Evolutionary conservation across 1,140 invertebrate genomes (phyloP).

Genomic region (Drosophila auraria): DNA sequence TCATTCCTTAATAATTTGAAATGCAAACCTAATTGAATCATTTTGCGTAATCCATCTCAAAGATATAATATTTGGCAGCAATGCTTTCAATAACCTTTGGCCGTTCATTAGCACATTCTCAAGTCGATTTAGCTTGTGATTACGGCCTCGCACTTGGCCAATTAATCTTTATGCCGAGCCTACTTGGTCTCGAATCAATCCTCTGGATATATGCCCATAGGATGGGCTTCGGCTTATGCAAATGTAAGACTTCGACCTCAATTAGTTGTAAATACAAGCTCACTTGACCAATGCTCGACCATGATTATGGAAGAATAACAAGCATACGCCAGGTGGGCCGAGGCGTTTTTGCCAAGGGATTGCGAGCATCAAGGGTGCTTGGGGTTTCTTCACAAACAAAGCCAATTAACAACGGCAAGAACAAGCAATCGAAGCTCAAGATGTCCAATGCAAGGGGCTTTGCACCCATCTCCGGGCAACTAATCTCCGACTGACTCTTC

Average conservation of each 20-base stretch:
- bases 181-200: conserved; percentile 15
- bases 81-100: background rate
- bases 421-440: conserved; percentile 50
- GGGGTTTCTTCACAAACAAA: conserved; percentile 42
- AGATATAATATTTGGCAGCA: background rate
- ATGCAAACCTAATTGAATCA: background rate
- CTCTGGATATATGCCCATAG: background rate
- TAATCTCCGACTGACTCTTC: conserved; percentile 30
- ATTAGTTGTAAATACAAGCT: conserved; percentile 62
- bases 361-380: conserved; percentile 17
- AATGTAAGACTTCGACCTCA: conserved; percentile 47
- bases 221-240: conserved; percentile 23
- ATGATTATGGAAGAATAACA: conserved; percentile 58
- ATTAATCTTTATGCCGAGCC: conserved; percentile 41
- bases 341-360: conserved; percentile 32
- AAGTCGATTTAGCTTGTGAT: conserved; percentile 5
- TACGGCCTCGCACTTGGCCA: conserved; percentile 3
- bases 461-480: conserved; percentile 28
- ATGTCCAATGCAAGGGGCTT: conserved; percentile 17
- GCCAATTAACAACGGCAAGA: conserved; percentile 65
- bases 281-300: conserved; percentile 31
- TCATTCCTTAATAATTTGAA: background rate
- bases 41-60: background rate
- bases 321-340: conserved; percentile 58
- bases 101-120: conserved; percentile 4